Base-by-base conservation (phyloP, 2,888 invertebrate species). In the Neuroscelio doddi region DNA sequence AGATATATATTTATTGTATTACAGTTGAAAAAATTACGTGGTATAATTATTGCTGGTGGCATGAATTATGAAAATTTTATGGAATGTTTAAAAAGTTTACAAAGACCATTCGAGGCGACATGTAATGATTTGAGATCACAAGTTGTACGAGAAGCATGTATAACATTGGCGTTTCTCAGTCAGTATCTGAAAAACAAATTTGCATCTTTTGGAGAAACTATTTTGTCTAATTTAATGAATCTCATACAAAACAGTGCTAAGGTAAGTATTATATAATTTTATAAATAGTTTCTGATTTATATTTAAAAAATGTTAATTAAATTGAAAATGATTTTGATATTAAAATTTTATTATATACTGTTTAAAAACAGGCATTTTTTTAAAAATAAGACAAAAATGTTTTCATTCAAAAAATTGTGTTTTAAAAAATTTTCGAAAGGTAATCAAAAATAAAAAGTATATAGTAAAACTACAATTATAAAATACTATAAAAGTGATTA, bases 161-260 rank as follows among this genome's bases (percentile, higher is more conserved):
- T 98, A 63, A 96, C 97, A 0, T 91, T 98, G 74, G 96, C 97
- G 32, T 97, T 92, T 86, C 89, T 97, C 86, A 92, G 96, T 44
- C 94, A 96, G 85, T 90, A 91, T 46, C 84, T 98, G 50, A 91
- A 92, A 58, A 91, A 89, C 74, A 95, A 93, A 82, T 89, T 94
- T 73, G 97, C 97, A 72, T 92, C 92, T 80, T 93, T 95, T 86
- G 92, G 93, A 34, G 92, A 96, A 81, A 89, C 91, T 69, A 89
- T 97, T 49, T 85, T 98, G 42, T 93, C 93, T 68, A 90, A 90
- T 73, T 86, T 98, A 21, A 94, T 98, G 79, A 92, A 92, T 82
- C 89, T 98, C 59, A 94, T 98, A 84, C 96, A 95, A 78, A 98
- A 97, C 84, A 95, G 95, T 71, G 97, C 96, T 68, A 98, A 98